Conservation (phyloP, 2,888 invertebrate species). For the Trypoxylon attenuatum region DNA sequence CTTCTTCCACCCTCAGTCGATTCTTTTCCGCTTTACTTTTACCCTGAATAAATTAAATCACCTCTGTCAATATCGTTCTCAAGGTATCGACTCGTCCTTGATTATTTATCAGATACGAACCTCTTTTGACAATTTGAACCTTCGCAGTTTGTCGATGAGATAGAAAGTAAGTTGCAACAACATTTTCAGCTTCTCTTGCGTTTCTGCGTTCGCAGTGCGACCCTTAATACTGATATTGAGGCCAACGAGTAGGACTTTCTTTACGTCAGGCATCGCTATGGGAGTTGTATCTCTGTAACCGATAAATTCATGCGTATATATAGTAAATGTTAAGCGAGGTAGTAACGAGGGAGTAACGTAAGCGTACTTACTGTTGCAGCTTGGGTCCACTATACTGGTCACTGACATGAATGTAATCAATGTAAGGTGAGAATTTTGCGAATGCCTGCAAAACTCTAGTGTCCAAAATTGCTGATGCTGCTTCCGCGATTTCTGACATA, state of each 20-base stretch:
- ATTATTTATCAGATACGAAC: constrained; percentile 76
- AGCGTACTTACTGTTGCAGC: constrained; percentile 85
- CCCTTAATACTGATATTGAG: constrained; percentile 84
- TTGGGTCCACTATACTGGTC: constrained; percentile 96
- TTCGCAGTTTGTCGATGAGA: constrained; percentile 92
- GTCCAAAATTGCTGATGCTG: constrained; percentile 89
- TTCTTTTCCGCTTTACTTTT: constrained; percentile 95
- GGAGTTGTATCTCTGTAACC: constrained; percentile 78
- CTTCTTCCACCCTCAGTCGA: constrained; percentile 93
- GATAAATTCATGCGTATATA: too few species aligned
- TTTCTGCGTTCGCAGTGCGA: constrained; percentile 80
- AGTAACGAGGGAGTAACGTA: constrained; percentile 14
- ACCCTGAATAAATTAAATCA: constrained; percentile 77
- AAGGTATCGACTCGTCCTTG: too few species aligned
- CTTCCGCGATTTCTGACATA: constrained; percentile 94
- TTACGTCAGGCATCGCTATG: constrained; percentile 86
- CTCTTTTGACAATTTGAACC: constrained; percentile 92
- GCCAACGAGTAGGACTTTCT: constrained; percentile 87
- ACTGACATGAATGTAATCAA: constrained; percentile 98
- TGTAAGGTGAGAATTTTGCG: constrained; percentile 85
- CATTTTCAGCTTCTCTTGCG: constrained; percentile 86
- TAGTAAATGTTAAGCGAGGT: too few species aligned
- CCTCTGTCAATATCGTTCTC: too few species aligned
- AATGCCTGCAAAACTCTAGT: constrained; percentile 85
- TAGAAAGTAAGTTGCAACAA: constrained; percentile 93